phyloP scores from a whole-genome alignment of 2,113 vertebrate species.

The Hippoglossus stenolepis region DNA sequence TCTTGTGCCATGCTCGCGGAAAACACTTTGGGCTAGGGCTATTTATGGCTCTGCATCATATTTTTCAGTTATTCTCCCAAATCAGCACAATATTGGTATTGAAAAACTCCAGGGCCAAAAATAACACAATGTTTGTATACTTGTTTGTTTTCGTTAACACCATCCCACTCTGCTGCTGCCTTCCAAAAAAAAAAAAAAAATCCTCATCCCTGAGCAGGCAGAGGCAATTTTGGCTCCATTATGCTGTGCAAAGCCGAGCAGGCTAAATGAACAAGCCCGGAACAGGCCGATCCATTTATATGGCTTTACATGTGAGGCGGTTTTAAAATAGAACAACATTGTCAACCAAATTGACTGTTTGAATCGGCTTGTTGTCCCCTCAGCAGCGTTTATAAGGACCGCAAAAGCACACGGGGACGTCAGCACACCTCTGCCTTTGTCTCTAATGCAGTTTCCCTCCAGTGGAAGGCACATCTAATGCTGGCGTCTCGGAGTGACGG shows the following conservation, averaged over 20 bases:
- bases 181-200: conserved; percentile 38
- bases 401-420: conserved; percentile 3
- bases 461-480: conserved; percentile 15
- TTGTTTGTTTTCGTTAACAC: conserved; percentile 46
- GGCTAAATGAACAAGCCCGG: conserved; percentile 60
- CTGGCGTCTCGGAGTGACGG: conserved; percentile 28
- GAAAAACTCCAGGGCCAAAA: conserved; percentile 24
- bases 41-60: neutral
- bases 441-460: neutral
- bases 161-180: conserved; percentile 31
- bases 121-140: conserved; percentile 26
- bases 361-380: conserved; percentile 45
- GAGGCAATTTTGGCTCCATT: conserved; percentile 67
- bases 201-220: conserved; percentile 48
- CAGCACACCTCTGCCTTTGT: neutral
- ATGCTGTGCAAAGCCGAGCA: conserved; percentile 58
- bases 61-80: conserved; percentile 14
- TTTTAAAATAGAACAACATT: conserved; percentile 64
- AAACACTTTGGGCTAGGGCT: neutral
- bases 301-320: conserved; percentile 43
- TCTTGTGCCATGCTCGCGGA: neutral
- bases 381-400: neutral
- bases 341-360: conserved; percentile 36
- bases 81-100: conserved; percentile 32
- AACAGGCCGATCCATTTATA: conserved; percentile 63